A percentile compares a stretch with the other conserved stretches of the same genome.
Conservation (phyloP, 1,140 invertebrate species). For the Mamestra configurata region DNA sequence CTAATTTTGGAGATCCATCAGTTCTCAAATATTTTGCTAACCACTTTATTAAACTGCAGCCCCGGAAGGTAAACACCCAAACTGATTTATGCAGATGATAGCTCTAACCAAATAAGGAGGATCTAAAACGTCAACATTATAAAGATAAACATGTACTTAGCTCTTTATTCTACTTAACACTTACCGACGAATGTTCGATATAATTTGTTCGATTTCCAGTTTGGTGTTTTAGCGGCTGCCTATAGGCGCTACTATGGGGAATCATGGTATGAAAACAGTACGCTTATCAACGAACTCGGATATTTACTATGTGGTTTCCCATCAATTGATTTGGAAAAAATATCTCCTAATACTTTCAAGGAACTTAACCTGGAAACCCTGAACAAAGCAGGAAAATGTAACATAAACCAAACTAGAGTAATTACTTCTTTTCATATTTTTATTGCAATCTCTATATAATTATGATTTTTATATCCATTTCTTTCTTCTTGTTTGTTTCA, state of each 20-base stretch:
- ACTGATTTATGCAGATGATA: no score
- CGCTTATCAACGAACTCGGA: constrained; percentile 76
- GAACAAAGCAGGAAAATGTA: constrained; percentile 71
- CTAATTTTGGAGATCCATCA: constrained; percentile 78
- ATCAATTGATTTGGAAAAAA: constrained; percentile 68
- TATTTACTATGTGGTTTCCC: constrained; percentile 81
- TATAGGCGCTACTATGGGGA: constrained; percentile 78
- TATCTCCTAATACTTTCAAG: constrained; percentile 70
- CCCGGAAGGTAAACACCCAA: constrained; percentile 70
- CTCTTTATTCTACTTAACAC: no score
- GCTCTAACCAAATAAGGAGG: no score
- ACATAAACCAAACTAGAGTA: constrained; percentile 73
- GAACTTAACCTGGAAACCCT: constrained; percentile 73
- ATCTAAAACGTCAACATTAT: no score
- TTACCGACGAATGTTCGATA: not conserved
- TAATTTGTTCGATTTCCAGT: constrained; percentile 60
- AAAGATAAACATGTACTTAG: no score
- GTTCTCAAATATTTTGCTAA: constrained; percentile 77
- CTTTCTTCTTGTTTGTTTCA: constrained; percentile 55
- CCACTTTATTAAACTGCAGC: constrained; percentile 64
- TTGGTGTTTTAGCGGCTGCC: constrained; percentile 76
- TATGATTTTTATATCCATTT: not conserved
- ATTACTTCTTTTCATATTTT: not conserved
- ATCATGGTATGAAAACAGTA: constrained; percentile 69
- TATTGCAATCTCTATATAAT: not conserved